phyloP scores from a whole-genome alignment of 2,113 vertebrate genomes.

The Chloropsis hardwickii region DNA sequence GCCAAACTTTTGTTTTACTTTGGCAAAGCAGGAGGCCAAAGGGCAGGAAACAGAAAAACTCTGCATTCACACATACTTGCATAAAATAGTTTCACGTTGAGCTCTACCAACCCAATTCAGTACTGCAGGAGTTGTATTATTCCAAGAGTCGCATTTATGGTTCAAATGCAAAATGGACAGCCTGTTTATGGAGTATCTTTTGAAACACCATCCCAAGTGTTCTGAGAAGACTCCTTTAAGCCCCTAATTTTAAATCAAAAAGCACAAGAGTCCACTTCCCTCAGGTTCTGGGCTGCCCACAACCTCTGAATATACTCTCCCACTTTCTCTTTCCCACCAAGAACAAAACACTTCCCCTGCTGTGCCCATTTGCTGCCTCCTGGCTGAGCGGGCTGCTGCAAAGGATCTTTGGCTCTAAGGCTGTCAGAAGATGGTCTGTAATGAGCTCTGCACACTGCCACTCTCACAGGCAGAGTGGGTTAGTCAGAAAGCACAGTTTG shows the following conservation, averaged over 20 bases:
- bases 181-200: background rate
- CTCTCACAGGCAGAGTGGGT: background rate
- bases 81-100: background rate
- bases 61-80: background rate
- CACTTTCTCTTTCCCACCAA: constrained; percentile 19
- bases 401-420: constrained; percentile 12
- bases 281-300: background rate
- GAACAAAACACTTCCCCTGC: constrained; percentile 46
- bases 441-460: background rate
- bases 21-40: background rate
- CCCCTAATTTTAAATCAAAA: background rate
- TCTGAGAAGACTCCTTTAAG: background rate
- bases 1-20: constrained; percentile 32
- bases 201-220: background rate
- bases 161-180: background rate
- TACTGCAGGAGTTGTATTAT: background rate
- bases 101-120: background rate
- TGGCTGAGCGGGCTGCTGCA: constrained; percentile 2
- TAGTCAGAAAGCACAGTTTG: constrained; percentile 43
- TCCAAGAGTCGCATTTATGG: background rate
- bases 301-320: background rate
- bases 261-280: background rate
- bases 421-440: background rate
- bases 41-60: constrained; percentile 10
- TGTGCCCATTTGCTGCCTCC: constrained; percentile 51